phyloP scores from a whole-genome alignment of 2,113 vertebrate species.

The Anoplopoma fimbria region DNA sequence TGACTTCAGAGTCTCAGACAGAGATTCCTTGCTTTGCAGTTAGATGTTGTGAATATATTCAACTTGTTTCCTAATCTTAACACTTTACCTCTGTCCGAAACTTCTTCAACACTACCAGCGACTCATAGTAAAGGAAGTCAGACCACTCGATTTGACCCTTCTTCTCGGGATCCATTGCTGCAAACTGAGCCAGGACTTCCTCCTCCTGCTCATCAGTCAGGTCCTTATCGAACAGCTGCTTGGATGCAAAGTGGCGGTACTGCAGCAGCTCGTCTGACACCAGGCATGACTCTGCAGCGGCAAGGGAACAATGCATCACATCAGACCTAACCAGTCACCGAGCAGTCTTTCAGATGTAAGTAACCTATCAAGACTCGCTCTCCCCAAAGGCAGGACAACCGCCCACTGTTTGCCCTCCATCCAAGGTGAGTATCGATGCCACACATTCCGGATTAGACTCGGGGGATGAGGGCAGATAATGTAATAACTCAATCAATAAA shows the following conservation, averaged over 20 bases:
- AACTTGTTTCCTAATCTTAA: not conserved
- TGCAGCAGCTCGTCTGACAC: conserved; percentile 93
- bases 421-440: not conserved
- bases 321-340: conserved; percentile 50
- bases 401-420: not conserved
- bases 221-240: conserved; percentile 88
- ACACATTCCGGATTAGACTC: not conserved
- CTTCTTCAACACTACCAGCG: conserved; percentile 90
- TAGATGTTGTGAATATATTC: not conserved
- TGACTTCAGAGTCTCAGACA: not conserved
- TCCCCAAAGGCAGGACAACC: conserved; percentile 17
- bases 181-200: conserved; percentile 90
- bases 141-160: conserved; percentile 92
- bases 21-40: not conserved
- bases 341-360: conserved; percentile 50
- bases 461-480: conserved; percentile 19
- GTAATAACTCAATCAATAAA: not conserved
- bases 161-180: conserved; percentile 90
- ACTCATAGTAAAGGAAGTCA: conserved; percentile 95
- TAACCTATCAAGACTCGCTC: conserved; percentile 48
- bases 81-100: conserved; percentile 89
- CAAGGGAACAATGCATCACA: conserved; percentile 57
- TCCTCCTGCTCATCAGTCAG: conserved; percentile 90
- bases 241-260: conserved; percentile 93
- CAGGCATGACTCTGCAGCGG: conserved; percentile 87